Evolutionary conservation across 2,797 vertebrate species (phyloP), one percentile per base, ranked within the genome.

Genomic region (Numenius phaeopus): DNA sequence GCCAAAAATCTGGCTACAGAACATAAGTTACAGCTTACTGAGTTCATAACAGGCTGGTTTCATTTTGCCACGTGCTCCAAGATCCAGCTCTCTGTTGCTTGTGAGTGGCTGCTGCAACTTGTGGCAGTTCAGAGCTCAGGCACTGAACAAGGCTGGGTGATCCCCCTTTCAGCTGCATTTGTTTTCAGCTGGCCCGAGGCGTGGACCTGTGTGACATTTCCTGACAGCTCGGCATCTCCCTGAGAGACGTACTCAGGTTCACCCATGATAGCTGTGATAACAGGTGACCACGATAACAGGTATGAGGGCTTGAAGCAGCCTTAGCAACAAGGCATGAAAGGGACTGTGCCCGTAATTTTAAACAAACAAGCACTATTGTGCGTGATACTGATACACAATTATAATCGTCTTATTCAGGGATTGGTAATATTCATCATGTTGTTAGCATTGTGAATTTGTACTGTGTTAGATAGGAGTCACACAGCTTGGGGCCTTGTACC

Each of bases 371-470:
- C 80, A 54, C 94, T 93, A 70, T 69, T 91, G 72, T 93, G 79
- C 39, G 19, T 89, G 94, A 86, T 96, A 85, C 81, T 89, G 93
- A 96, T 91, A 96, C 91, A 86, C 92, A 97, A 93, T 97, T 97
- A 94, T 87, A 97, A 95, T 91, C 90, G 95, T 76, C 26, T 77
- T 97, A 92, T 97, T 97, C 18, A 22, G 11, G 34, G 87, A 90
- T 27, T 96, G 96, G 94, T 94, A 66, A 75, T 81, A 97, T 97
- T 98, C 96, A 97, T 98, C 96, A 97, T 37, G 18, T 94, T 97
- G 95, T 92, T 98, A 94, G 93, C 92, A 94, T 81, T 97, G 96
- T 97, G 98, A 98, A 98, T 98, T 97, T 97, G 80, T 97, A 95
- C 93, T 83, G 88, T 94, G 14, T 3, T 90, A 98, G 97, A 97